Base-by-base conservation (phyloP, 1,140 invertebrate species). In the Physella acuta region DNA sequence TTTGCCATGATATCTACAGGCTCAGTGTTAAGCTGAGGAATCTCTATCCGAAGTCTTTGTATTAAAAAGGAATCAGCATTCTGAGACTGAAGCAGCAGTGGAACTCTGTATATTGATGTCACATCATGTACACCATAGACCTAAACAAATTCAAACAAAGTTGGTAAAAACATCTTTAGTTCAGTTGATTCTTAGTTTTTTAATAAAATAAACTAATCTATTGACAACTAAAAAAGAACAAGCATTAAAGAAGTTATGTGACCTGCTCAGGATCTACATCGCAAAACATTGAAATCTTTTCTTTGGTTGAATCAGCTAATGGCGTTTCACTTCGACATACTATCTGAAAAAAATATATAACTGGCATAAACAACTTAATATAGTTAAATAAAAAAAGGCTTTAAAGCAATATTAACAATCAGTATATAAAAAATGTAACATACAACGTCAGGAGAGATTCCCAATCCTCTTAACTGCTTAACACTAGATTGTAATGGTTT, bases 401-500 rank as follows among this genome's bases (percentile, higher is more conserved):
- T n/a, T n/a, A n/a, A n/a, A n/a, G n/a, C n/a, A n/a, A n/a, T n/a
- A n/a, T n/a, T n/a, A n/a, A n/a, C n/a, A n/a, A n/a, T n/a, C n/a
- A n/a, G n/a, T n/a, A n/a, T n/a, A n/a, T n/a, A n/a, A 3, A 60
- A 44, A 55, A 3, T 1, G 26, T 34, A 20, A 69, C 76, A 84
- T 74, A 89, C 81, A 59, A 99, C 87, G 87, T 99, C 97, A 0
- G 98, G 96, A n/a, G 92, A 92, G 30, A 99, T 84, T 5, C 97
- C 97, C 30, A 97, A 87, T 4, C 94, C 94, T 71, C 96, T 87
- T 2, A 98, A 84, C 85, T 98, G 94, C 71, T 94, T 86, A 0
- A 99, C 94, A 72, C 94, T 96, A 3, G 93, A 91, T 86, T 99
- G 98, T 20, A 97, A 99, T 28, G 97, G 97, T 85, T 99, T 99